phyloP scores from a whole-genome alignment of 2,113 vertebrate species.

The Perca fluviatilis region DNA sequence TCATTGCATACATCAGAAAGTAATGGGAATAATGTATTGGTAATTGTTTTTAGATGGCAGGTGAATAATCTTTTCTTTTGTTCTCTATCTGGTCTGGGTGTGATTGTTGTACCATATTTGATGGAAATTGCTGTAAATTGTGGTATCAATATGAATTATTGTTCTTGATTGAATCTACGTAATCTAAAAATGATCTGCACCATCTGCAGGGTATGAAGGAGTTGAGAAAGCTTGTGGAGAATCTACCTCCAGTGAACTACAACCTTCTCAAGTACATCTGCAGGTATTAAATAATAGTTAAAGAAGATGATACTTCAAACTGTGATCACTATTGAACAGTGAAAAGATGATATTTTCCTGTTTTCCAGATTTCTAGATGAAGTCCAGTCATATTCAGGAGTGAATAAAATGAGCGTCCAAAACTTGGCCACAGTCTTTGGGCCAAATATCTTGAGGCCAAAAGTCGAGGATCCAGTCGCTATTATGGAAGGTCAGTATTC shows the following conservation, averaged over 20 bases:
- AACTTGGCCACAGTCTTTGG: slow-evolving; percentile 98
- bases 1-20: too few relatives aligned
- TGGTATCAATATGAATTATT: neutral
- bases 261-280: slow-evolving; percentile 98
- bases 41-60: neutral
- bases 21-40: neutral
- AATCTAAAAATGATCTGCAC: neutral
- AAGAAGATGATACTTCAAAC: neutral
- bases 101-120: neutral
- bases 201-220: slow-evolving; percentile 91
- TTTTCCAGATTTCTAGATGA: slow-evolving; percentile 94
- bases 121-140: neutral
- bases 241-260: slow-evolving; percentile 94
- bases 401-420: slow-evolving; percentile 99
- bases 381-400: slow-evolving; percentile 95
- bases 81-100: neutral
- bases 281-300: slow-evolving; percentile 83
- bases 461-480: slow-evolving; percentile 95
- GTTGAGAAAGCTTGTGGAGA: slow-evolving; percentile 90
- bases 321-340: neutral
- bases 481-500: slow-evolving; percentile 94
- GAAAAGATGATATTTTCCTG: neutral
- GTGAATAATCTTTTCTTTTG: neutral
- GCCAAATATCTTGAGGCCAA: slow-evolving; percentile 95
- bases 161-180: neutral